phyloP scores from a whole-genome alignment of 2,797 vertebrate species.

The Poecilia velifera region DNA sequence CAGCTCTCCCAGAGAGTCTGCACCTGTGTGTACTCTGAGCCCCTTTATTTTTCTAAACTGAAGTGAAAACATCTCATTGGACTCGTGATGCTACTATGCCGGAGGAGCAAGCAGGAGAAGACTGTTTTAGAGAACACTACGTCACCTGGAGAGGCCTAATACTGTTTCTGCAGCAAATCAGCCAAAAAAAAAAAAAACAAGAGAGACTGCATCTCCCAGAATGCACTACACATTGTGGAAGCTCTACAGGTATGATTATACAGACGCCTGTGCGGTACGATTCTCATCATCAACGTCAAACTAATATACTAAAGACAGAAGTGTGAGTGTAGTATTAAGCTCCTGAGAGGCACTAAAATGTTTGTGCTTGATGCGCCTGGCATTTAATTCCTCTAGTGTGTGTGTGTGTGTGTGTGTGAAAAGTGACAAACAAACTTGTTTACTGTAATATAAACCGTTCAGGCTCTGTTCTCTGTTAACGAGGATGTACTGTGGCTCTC shows the following conservation, averaged over 20 bases:
- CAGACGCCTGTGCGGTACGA: slow-evolving; percentile 68
- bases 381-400: slow-evolving; percentile 38
- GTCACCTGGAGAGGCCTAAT: slow-evolving; percentile 83
- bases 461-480: slow-evolving; percentile 49
- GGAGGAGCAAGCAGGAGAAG: slow-evolving; percentile 59
- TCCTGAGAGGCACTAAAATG: slow-evolving; percentile 43
- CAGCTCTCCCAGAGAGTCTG: slow-evolving; percentile 34
- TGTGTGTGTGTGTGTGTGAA: slow-evolving; percentile 17
- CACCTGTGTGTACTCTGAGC: slow-evolving; percentile 52
- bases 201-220: slow-evolving; percentile 74
- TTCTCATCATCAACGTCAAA: slow-evolving; percentile 50
- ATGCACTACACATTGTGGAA: slow-evolving; percentile 70
- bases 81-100: slow-evolving; percentile 57
- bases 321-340: slow-evolving; percentile 51
- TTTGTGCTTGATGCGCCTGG: slow-evolving; percentile 39
- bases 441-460: slow-evolving; percentile 51
- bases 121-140: slow-evolving; percentile 63
- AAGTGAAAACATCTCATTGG: slow-evolving; percentile 50
- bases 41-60: slow-evolving; percentile 75
- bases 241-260: slow-evolving; percentile 67
- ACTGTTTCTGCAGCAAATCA: slow-evolving; percentile 82
- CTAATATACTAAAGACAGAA: slow-evolving; percentile 46
- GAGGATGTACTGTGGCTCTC: slow-evolving; percentile 38
- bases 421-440: slow-evolving; percentile 54
- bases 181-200: slow-evolving; percentile 78